Evolutionary conservation across 2,797 vertebrate genomes (phyloP).

Genomic region (Poecilia wingei): DNA sequence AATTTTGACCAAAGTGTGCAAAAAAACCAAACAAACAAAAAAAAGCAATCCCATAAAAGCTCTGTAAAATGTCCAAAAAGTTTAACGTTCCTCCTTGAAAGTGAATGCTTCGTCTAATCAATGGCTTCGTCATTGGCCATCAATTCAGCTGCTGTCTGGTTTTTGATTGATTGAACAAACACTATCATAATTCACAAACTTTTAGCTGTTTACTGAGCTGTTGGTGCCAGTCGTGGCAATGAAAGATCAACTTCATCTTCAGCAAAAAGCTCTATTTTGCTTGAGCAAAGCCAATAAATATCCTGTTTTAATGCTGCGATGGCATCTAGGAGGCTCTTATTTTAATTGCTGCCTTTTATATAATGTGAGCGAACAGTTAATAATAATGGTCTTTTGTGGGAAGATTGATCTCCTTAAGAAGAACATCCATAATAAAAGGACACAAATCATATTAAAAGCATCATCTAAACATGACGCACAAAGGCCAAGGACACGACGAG

Average conservation of each 20-base stretch:
- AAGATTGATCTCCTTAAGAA: slow-evolving; percentile 73
- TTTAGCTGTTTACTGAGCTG: slow-evolving; percentile 26
- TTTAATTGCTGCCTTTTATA: slow-evolving; percentile 82
- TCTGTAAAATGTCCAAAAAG: neutral
- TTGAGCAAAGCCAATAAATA: slow-evolving; percentile 71
- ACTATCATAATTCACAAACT: slow-evolving; percentile 61
- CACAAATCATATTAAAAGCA: slow-evolving; percentile 83
- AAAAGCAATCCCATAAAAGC: neutral
- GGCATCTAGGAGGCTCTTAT: slow-evolving; percentile 74
- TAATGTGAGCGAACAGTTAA: slow-evolving; percentile 72
- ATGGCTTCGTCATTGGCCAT: neutral
- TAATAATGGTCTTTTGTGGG: slow-evolving; percentile 66
- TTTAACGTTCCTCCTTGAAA: neutral
- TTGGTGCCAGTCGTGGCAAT: slow-evolving; percentile 54
- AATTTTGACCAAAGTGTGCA: neutral
- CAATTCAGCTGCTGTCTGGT: slow-evolving; percentile 6
- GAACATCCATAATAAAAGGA: slow-evolving; percentile 65
- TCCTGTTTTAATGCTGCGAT: slow-evolving; percentile 66
- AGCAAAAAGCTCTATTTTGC: slow-evolving; percentile 33
- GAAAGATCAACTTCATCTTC: slow-evolving; percentile 52
- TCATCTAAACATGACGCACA: slow-evolving; percentile 54
- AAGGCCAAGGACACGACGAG: slow-evolving; percentile 53
- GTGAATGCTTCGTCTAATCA: slow-evolving; percentile 13
- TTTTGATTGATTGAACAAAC: slow-evolving; percentile 34
- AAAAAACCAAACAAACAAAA: neutral